phyloP scores from a whole-genome alignment of 2,888 invertebrate genomes.

The Pristionchus mayeri region DNA sequence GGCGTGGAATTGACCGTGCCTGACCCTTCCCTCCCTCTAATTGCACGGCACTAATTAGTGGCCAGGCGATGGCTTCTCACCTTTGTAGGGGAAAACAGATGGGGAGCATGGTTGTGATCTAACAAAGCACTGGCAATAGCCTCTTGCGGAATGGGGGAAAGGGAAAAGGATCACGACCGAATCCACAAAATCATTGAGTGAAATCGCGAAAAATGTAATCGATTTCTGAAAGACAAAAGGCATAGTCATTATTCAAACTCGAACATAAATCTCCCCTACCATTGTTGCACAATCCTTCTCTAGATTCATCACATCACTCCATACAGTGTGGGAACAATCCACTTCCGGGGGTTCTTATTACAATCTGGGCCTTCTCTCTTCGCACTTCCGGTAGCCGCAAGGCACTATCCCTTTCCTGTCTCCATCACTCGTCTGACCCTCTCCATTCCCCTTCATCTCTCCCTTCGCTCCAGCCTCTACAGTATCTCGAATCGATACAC shows the following conservation, averaged over 20 bases:
- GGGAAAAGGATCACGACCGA: no score
- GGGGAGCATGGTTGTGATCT: no score
- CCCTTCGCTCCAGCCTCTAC: background rate
- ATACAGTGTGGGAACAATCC: background rate
- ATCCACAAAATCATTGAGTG: no score
- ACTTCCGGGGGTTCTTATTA: background rate
- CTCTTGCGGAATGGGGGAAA: no score
- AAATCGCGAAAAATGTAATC: no score
- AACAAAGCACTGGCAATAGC: no score
- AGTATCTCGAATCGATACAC: background rate
- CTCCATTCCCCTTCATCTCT: background rate
- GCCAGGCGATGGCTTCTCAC: constrained; percentile 22
- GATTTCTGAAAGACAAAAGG: background rate
- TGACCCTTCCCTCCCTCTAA: constrained; percentile 10
- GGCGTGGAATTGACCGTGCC: background rate
- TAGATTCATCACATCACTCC: background rate
- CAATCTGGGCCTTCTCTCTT: background rate
- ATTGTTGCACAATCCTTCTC: no score
- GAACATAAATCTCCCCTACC: no score
- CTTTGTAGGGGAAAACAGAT: no score
- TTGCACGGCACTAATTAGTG: constrained; percentile 31
- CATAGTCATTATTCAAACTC: background rate
- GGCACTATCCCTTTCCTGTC: background rate
- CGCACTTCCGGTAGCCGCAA: background rate
- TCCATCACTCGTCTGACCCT: background rate